Percentiles rank a stretch among this genome's conserved stretches.
These are phyloP conservation scores for Nestor notabilis DNA, from an alignment of 2,113 vertebrate species.

Conservation along the genomic window DNA sequence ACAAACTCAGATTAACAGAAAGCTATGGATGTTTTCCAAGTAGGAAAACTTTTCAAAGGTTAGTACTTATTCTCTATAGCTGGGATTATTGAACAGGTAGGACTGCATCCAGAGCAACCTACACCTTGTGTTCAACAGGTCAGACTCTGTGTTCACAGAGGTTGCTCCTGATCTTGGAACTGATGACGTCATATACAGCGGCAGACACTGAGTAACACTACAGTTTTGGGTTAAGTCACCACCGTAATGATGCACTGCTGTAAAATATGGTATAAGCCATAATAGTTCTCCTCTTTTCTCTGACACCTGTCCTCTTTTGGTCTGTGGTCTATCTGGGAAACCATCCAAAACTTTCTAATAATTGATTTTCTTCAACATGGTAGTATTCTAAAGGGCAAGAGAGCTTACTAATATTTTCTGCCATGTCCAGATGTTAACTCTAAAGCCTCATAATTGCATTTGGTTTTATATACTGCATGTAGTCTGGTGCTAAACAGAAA, in stretches of 20 bases:
- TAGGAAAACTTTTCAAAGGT: not conserved
- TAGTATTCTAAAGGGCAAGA: not conserved
- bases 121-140: not conserved
- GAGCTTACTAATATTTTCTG: not conserved
- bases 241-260: not conserved
- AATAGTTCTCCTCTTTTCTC: not conserved
- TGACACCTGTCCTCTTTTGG: not conserved
- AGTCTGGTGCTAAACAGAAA: not conserved
- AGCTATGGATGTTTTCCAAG: not conserved
- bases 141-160: not conserved
- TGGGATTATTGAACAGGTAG: not conserved
- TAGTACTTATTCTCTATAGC: not conserved
- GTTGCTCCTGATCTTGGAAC: not conserved
- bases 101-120: not conserved
- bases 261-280: not conserved
- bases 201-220: not conserved
- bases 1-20: not conserved
- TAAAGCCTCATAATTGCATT: not conserved
- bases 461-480: not conserved
- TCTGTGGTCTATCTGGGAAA: slow-evolving; percentile 4
- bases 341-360: not conserved
- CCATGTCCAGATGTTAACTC: not conserved
- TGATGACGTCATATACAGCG: not conserved
- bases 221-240: not conserved
- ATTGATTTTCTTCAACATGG: not conserved